Evolutionary conservation across 92 coral and sea anemone species (phyloP).

Genomic region (Siderastrea siderea): DNA sequence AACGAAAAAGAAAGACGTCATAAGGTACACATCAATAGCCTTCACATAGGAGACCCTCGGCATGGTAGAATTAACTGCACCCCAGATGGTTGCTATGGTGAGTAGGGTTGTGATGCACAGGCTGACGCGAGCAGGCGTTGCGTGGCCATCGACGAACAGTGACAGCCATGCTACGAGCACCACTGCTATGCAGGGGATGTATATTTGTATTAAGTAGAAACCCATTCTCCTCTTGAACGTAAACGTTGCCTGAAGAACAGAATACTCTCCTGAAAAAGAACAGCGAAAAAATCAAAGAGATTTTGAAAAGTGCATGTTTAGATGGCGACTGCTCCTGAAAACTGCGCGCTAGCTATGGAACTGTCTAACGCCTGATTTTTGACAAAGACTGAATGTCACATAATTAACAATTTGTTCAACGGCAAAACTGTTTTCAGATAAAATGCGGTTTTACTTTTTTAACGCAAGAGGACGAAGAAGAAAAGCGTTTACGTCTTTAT

Average conservation of each 20-base stretch:
- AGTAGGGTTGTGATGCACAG: conserved; percentile 88
- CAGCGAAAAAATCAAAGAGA: not conserved
- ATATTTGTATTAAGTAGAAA: conserved; percentile 83
- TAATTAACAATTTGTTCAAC: too few relatives aligned
- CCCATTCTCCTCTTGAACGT: conserved; percentile 86
- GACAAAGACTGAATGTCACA: too few relatives aligned
- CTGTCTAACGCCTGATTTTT: too few relatives aligned
- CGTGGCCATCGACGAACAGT: conserved; percentile 86
- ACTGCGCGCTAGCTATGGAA: too few relatives aligned
- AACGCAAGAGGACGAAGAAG: too few relatives aligned
- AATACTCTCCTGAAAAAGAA: conserved; percentile 59
- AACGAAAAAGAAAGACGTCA: conserved; percentile 85
- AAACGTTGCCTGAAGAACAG: conserved; percentile 76
- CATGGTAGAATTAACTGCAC: conserved; percentile 85
- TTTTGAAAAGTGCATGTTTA: not conserved
- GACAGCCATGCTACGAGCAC: conserved; percentile 93
- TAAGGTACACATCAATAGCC: conserved; percentile 88
- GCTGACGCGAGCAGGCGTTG: conserved; percentile 89
- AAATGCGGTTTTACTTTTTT: too few relatives aligned
- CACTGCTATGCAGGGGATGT: conserved; percentile 89
- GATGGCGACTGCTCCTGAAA: too few relatives aligned
- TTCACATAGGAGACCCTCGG: conserved; percentile 92
- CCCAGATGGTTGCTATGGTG: conserved; percentile 90
- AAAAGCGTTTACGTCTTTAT: too few relatives aligned
- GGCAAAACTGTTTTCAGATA: too few relatives aligned